Conservation (phyloP, 2,113 vertebrate species). For the Pelobates fuscus region DNA sequence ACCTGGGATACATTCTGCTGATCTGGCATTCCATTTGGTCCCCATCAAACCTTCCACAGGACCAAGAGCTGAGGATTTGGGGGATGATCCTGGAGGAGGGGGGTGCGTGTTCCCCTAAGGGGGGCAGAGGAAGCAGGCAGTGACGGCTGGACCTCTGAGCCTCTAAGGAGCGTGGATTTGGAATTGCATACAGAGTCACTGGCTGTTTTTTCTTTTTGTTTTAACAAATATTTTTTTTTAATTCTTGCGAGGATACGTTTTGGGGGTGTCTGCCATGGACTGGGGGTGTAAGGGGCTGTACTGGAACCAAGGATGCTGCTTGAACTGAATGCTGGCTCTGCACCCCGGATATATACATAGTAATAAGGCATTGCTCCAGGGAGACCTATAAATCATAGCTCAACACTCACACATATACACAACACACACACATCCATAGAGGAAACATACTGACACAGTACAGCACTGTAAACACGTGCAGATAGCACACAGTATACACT, state of each 20-base stretch:
- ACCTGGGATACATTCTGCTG: constrained; percentile 1
- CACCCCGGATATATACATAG: background rate
- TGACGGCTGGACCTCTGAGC: constrained; percentile 3
- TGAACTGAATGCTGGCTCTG: background rate
- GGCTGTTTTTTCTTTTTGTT: too few relatives aligned
- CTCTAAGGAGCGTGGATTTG: background rate
- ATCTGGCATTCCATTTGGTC: constrained; percentile 5
- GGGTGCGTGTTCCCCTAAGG: constrained; percentile 10
- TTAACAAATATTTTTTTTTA: too few relatives aligned
- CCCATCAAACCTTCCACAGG: background rate
- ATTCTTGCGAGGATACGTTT: background rate
- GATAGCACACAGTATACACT: background rate
- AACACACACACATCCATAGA: background rate
- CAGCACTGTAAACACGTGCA: background rate
- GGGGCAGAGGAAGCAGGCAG: background rate
- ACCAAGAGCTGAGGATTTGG: constrained; percentile 3
- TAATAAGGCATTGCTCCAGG: background rate
- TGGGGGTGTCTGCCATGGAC: constrained; percentile 20
- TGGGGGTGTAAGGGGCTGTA: background rate
- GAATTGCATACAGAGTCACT: too few relatives aligned
- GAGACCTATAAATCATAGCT: background rate
- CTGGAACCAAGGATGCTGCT: background rate
- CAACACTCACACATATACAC: background rate
- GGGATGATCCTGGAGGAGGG: constrained; percentile 5
- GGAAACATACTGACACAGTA: background rate